phyloP scores from a whole-genome alignment of 2,797 vertebrate genomes.

The Petrocephalus schoutedeni region DNA sequence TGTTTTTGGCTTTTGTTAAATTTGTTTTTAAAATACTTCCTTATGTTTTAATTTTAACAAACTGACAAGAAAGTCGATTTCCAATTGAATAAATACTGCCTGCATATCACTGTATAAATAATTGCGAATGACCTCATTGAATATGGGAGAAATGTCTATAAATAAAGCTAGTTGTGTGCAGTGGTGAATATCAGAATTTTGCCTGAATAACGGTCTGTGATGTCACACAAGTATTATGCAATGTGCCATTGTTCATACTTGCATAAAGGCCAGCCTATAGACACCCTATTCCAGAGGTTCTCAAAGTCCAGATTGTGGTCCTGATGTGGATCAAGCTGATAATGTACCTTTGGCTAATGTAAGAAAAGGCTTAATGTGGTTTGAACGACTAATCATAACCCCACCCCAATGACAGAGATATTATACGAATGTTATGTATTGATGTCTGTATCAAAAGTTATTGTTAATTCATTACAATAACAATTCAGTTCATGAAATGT shows the following conservation, averaged over 20 bases:
- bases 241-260: background rate
- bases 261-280: background rate
- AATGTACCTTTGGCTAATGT: too few species aligned
- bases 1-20: background rate
- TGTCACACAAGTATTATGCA: background rate
- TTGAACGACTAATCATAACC: background rate
- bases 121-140: background rate
- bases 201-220: background rate
- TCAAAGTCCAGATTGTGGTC: background rate
- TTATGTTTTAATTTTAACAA: background rate
- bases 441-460: background rate
- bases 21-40: background rate
- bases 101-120: background rate
- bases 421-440: background rate
- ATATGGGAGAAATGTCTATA: background rate
- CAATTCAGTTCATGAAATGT: too few species aligned
- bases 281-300: background rate
- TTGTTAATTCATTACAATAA: background rate
- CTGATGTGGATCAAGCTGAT: background rate
- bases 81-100: background rate
- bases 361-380: background rate
- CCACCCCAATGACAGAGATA: background rate
- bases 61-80: background rate
- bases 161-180: background rate
- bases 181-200: background rate